Base-by-base conservation (phyloP, 2,113 vertebrate genomes). In the Atherinomorus stipes region DNA sequence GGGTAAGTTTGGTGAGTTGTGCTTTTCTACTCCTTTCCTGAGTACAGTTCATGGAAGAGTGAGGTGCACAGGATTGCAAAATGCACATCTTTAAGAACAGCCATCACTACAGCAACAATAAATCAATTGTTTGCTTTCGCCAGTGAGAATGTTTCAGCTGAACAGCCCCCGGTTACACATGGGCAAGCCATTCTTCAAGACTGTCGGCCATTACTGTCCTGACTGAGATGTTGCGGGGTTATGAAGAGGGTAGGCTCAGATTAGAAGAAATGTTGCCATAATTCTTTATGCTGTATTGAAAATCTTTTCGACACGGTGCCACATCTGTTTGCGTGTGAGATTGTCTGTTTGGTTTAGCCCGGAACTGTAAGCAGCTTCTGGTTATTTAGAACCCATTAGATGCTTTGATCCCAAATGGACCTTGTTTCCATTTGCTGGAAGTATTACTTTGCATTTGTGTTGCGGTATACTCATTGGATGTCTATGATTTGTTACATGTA, bases 331-430 rank as follows among this genome's bases (percentile, higher is more conserved):
- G 95, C 94, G 93, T 95, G 94, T 93, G 93, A 94, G 93, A 95
- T 95, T 95, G 91, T 93, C 93, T 94, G 93, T 95, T 95, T 95
- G 91, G 90, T 94, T 96, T 97, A 95, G 95, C 93, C 94, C 90
- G 80, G 85, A 85, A 85, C 83, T 90, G 90, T 93, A 93, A 94
- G 93, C 88, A 94, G 94, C 93, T 95, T 93, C 94, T 95, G 91
- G 91, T 95, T 95, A 94, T 94, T 92, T 93, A 93, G 90, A 93
- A 83, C 89, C 89, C 88, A 89, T 93, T 95, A 93, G 93, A 90
- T 72, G 87, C 94, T 96, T 95, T 96, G 93, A 96, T 91, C 91
- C 91, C 84, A 93, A 92, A 91, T 89, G 83, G 83, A 89, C 85
- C 92, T 95, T 91, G 86, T 94, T 95, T 94, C 91, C 92, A 95